Conservation (phyloP, 2,113 vertebrate genomes). For the Mohoua ochrocephala region DNA sequence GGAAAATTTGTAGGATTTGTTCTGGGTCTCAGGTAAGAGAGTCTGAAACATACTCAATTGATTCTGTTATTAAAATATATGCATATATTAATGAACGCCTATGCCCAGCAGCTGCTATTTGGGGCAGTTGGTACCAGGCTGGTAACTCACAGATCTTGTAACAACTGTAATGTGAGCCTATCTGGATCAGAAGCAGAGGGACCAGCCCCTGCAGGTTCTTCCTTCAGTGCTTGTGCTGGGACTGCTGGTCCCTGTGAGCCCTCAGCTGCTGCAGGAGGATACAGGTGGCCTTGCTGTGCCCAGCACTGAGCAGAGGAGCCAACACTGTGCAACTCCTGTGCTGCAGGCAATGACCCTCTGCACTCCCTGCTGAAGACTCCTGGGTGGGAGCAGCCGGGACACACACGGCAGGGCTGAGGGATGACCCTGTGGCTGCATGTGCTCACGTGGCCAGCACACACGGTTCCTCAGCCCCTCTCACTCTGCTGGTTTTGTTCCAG, state of each 20-base stretch:
- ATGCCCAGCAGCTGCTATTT: accelerated
- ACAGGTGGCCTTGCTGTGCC: not conserved
- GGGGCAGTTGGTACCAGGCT: not conserved
- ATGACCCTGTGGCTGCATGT: accelerated
- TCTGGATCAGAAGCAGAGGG: not conserved
- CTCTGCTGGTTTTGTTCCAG: slow-evolving; percentile 56
- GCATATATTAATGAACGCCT: not conserved
- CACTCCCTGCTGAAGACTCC: not conserved
- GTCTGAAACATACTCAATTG: not conserved
- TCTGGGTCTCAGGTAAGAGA: slow-evolving; percentile 79
- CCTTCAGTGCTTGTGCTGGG: accelerated
- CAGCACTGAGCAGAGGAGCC: not conserved
- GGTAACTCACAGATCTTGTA: accelerated
- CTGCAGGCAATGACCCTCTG: not conserved
- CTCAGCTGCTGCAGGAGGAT: not conserved
- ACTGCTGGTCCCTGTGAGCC: not conserved
- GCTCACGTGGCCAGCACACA: not conserved
- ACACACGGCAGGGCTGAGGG: accelerated
- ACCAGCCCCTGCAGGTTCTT: not conserved
- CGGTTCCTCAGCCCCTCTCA: not conserved
- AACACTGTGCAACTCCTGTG: accelerated
- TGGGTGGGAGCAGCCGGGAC: not conserved
- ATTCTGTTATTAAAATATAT: not conserved
- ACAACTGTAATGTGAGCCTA: not conserved
- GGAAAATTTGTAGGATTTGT: slow-evolving; percentile 79